A percentile compares a stretch with the other conserved stretches of the same genome.
Evolutionary conservation across 2,888 invertebrate genomes (phyloP).

Genomic region (Omphaloscelis lunosa): DNA sequence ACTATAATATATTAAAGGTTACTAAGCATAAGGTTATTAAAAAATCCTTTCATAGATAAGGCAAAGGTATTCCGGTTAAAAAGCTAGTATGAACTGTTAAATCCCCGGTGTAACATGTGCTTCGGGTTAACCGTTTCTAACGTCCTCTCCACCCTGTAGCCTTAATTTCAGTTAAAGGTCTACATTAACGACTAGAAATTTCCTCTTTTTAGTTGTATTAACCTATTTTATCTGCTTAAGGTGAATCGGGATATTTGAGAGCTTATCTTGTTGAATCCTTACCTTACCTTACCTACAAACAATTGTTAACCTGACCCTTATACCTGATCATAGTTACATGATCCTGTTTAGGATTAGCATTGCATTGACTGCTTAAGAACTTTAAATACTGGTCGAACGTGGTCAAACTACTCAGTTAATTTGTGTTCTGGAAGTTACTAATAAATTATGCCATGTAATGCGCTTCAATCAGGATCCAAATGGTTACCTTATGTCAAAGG

Average conservation of each 20-base stretch:
- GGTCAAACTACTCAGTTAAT: neutral
- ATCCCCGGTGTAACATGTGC: slow-evolving; percentile 55
- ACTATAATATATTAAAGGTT: neutral
- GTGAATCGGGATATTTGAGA: slow-evolving; percentile 11
- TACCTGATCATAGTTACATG: too few relatives aligned
- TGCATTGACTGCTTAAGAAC: neutral
- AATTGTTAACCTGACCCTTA: neutral
- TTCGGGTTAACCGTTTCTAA: slow-evolving; percentile 61
- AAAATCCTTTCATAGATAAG: slow-evolving; percentile 29
- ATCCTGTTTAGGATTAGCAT: neutral
- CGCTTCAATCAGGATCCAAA: neutral
- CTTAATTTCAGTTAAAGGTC: slow-evolving; percentile 65
- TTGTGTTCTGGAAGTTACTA: neutral
- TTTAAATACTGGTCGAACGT: neutral
- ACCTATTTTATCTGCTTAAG: slow-evolving; percentile 23
- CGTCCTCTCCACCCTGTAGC: slow-evolving; percentile 65
- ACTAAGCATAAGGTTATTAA: neutral
- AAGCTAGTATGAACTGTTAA: slow-evolving; percentile 39
- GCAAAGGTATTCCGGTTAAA: slow-evolving; percentile 34
- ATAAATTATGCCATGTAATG: neutral
- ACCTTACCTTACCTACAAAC: neutral
- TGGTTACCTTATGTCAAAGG: neutral
- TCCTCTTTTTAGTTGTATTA: slow-evolving; percentile 40
- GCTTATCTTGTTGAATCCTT: slow-evolving; percentile 15
- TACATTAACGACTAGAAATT: slow-evolving; percentile 43